phyloP scores from a whole-genome alignment of 2,113 vertebrate genomes.

The Macquaria ambigua region DNA sequence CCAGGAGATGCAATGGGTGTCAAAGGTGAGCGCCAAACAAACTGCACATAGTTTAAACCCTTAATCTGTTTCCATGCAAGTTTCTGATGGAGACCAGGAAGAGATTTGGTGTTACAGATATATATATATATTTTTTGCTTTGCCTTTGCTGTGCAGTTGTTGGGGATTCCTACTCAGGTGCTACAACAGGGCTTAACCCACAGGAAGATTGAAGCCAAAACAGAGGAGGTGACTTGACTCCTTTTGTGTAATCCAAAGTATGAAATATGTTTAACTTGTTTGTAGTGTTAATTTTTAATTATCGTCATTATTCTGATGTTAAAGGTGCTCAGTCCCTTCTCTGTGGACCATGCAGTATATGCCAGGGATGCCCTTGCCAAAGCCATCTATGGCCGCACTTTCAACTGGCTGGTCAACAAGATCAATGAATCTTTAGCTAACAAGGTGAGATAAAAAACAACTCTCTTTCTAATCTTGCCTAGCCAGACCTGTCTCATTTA shows the following conservation, averaged over 20 bases:
- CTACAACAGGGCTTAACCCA: slow-evolving; percentile 90
- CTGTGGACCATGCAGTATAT: slow-evolving; percentile 89
- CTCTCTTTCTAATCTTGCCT: neutral
- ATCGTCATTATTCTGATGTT: neutral
- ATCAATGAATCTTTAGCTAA: slow-evolving; percentile 94
- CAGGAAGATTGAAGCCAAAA: slow-evolving; percentile 94
- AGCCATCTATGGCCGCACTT: slow-evolving; percentile 93
- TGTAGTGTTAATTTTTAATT: neutral
- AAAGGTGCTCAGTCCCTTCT: slow-evolving; percentile 93
- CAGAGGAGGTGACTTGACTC: slow-evolving; percentile 87
- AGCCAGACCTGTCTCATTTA: neutral
- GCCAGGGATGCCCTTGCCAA: slow-evolving; percentile 95
- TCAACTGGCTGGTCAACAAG: slow-evolving; percentile 95
- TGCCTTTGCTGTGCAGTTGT: slow-evolving; percentile 80
- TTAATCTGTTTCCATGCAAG: neutral
- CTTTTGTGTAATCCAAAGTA: neutral
- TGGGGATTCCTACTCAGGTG: slow-evolving; percentile 87
- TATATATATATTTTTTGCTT: neutral
- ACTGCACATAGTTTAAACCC: neutral
- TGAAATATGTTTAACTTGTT: neutral
- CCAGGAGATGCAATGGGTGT: slow-evolving; percentile 92
- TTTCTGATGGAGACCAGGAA: neutral
- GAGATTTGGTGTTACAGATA: neutral
- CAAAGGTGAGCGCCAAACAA: slow-evolving; percentile 86
- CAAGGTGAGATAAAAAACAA: slow-evolving; percentile 82